Evolutionary conservation across 2,888 invertebrate genomes (phyloP), one percentile per base, ranked within the genome.

Genomic region (Odontocolon sp.): DNA sequence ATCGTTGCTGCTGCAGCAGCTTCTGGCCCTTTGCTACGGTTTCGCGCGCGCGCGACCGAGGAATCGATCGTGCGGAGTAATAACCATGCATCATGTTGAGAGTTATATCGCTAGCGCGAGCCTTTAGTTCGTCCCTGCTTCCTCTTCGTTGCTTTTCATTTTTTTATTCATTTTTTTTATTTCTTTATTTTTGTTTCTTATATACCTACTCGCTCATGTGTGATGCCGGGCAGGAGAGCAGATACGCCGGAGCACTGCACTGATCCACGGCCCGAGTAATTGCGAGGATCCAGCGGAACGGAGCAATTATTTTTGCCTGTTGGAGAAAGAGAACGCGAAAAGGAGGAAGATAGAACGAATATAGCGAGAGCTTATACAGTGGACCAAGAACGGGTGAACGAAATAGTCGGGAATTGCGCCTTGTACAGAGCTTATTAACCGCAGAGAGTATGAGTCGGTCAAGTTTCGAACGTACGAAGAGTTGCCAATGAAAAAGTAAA

Each of bases 41-140:
- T 70, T 66, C 50, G 69, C 56, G 52, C 50, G 69, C 56, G 52
- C 38, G 14, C 40, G 38, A 14, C 61, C 61, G 71, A 54, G 26
- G 67, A 78, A 76, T 80, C 78, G 78, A 76, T 76, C 70, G 73
- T 63, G 50, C 63, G 33, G 59, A 76, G 79, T 81, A 81, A 81
- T 81, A 81, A 81, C 79, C 73, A 79, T 79, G 81, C 77, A 78
- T 80, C 80, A 81, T 69, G 77, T 40, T 31, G 56, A 63, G 76
- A 78, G 77, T 80, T 81, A 80, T 77, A 73, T 78, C 68, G 56
- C n/a, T n/a, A n/a, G n/a, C n/a, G n/a, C 68, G 57, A 70, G 71
- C 23, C 61, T 64, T 50, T 73, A 33, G 61, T 67, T 74, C 73
- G 69, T 36, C 56, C 54, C 28, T 45, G 64, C 76, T 59, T 56